Evolutionary conservation across 2,113 vertebrate genomes (phyloP), one percentile per base, ranked within the genome.

Genomic region (Marmota monax): DNA sequence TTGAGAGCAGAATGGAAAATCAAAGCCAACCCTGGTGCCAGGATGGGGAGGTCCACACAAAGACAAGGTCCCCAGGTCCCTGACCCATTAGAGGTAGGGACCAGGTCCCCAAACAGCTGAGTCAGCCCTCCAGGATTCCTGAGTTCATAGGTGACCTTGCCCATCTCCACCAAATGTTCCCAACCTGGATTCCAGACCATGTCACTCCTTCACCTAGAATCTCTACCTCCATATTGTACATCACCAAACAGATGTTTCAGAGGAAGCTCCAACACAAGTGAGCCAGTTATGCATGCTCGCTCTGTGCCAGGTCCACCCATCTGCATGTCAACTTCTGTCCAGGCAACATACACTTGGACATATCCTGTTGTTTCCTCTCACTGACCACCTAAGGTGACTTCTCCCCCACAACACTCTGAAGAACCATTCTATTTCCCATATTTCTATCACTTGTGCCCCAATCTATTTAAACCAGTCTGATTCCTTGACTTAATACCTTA

Each of bases 141-240:
- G 12, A 2, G 1, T 32, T 6, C 6, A 3, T 10, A 8, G 20
- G 5, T 29, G 45, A 61, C 48, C 82, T 69, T 25, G 5, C 29
- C 10, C 53, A 69, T 10, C 37, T 79, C 8, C 20, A 9, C 11
- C 12, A 69, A 72, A 22, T 23, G 9, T 23, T 42, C 23, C 58
- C 10, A 42, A 0, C 8, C 20, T 56, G 2, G 3, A 32, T 8
- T 34, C 2, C 58, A n/a, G 2, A 1, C 22, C 22, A 29, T 23
- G 17, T 5, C 4, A 0, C 9, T 25, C 11, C 45, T 34, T 32
- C 58, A n/a, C 16, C 12, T 18, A 45, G 9, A 34, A 27, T 65
- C 7, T 51, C 13, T 37, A 56, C 5, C 3, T 27, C 8, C 11
- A 9, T 14, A 12, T 1, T 61, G 12, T 6, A 20, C 2, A 37